Base-by-base conservation (phyloP, 2,113 vertebrate species). In the Xiphophorus couchianus region DNA sequence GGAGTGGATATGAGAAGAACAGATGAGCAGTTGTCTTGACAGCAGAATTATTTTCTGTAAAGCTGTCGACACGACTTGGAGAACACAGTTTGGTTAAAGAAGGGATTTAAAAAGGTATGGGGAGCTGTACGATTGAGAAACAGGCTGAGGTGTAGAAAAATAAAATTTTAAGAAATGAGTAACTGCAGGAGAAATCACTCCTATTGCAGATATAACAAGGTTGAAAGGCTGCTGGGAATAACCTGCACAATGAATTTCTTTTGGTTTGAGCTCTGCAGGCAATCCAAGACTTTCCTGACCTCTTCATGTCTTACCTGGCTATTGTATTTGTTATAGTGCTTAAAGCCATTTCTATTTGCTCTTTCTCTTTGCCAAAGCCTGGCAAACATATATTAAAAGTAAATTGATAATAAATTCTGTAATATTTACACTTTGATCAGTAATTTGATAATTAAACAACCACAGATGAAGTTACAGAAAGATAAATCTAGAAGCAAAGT, bases 1-100 rank as follows among this genome's bases (percentile, higher is more conserved):
- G 33, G 33, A 2, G 78, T 31, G 80, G 81, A 66, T 85, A 65
- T 42, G 71, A 69, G 75, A 77, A 79, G 64, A 73, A 83, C 66
- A 76, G 69, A 73, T 73, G 76, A 90, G 75, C 83, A 58, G 75
- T 83, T 76, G 86, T 86, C 80, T 86, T 74, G 25, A 19, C 69
- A 60, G 60, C 75, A 61, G 69, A 89, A 74, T 84, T 80, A 80
- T 80, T 78, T 89, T 85, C 80, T 78, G 62, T 11, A 29, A 84
- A 65, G 65, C 74, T 73, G 84, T 86, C 78, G 75, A 78, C 69
- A 77, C 83, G 76, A 73, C 66, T 84, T 62, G 28, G 39, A 77
- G 79, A 90, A 79, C 71, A 76, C 60, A 64, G 74, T 74, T 74
- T 51, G 76, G 73, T 54, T 44, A 77, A 30, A 31, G 51, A 66